Base-by-base conservation (phyloP, 2,113 vertebrate genomes). In the Strigops habroptila region DNA sequence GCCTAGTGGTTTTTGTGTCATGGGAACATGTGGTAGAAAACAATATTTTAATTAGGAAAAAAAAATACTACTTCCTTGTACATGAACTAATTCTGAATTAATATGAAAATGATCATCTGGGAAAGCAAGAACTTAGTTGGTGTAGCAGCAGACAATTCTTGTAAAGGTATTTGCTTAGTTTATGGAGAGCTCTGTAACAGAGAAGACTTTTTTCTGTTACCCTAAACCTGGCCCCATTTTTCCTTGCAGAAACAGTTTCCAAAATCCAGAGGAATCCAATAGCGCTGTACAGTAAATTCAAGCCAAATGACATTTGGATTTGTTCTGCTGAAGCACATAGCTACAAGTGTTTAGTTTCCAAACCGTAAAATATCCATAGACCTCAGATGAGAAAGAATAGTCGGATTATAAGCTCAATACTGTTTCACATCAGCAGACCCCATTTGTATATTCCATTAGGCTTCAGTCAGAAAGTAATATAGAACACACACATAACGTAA, bases 261-360 rank as follows among this genome's bases (percentile, higher is more conserved):
- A 53, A 46, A 48, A 83, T 31, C 35, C 51, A 16, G 48, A 84
- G 74, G 31, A 79, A 79, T 77, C 84, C 74, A 49, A 75, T 9
- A 95, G 68, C 73, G 39, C 41, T 23, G 1, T 71, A 48, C 48
- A 59, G 64, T 43, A 84, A 41, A 78, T 76, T 88, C 52, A 83
- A 84, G 88, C 91, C 88, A 93, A 91, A 73, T 33, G 86, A 37
- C 33, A 43, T 78, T 92, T 95, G 86, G 44, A 48, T 93, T 93
- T 93, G 62, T 57, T 97, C 75, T 73, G 63, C 78, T 90, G 75
- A 77, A 91, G 52, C 59, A 77, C 67, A 39, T 33, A 71, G 80
- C 85, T 95, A 74, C 59, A 65, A 64, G 65, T 33, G 18, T 69
- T 88, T 57, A 15, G 60, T 91, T 95, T 91, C 79, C 90, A 90